Conservation (phyloP, 1,140 invertebrate genomes). For the Ephestia elutella region DNA sequence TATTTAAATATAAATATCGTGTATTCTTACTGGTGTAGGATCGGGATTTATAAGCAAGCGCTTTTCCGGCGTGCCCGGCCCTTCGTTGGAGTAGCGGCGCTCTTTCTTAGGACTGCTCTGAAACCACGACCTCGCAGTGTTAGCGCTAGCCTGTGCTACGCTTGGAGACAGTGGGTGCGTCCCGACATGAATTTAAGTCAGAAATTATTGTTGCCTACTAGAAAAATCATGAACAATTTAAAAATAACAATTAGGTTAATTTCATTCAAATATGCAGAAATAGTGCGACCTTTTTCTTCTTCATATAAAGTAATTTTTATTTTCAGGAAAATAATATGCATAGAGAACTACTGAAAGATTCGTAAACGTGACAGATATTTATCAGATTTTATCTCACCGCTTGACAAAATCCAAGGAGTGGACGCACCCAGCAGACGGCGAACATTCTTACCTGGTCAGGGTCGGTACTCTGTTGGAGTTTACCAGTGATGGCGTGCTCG, state of each 20-base stretch:
- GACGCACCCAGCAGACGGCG: slow-evolving; percentile 23
- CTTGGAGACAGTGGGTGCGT: slow-evolving; percentile 18
- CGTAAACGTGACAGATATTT: too few relatives aligned
- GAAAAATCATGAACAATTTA: background rate
- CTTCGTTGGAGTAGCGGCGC: slow-evolving; percentile 62
- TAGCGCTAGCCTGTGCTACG: slow-evolving; percentile 28
- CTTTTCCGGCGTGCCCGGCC: slow-evolving; percentile 66
- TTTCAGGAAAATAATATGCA: too few relatives aligned
- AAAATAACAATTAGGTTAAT: background rate
- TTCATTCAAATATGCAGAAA: background rate
- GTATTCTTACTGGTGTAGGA: slow-evolving; percentile 66
- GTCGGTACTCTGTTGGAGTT: slow-evolving; percentile 77
- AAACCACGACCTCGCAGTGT: slow-evolving; percentile 58
- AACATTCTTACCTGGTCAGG: slow-evolving; percentile 75
- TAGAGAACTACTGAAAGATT: too few relatives aligned
- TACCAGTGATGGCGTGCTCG: slow-evolving; percentile 83
- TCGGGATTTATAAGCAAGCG: slow-evolving; percentile 72
- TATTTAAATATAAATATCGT: background rate
- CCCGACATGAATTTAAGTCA: background rate
- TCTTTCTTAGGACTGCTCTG: slow-evolving; percentile 69
- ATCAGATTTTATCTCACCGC: background rate
- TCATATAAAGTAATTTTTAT: too few relatives aligned
- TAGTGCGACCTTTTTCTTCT: background rate
- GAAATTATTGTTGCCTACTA: background rate
- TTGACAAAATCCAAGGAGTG: background rate